phyloP scores from a whole-genome alignment of 1,140 invertebrate genomes.

The Globodera rostochiensis region DNA sequence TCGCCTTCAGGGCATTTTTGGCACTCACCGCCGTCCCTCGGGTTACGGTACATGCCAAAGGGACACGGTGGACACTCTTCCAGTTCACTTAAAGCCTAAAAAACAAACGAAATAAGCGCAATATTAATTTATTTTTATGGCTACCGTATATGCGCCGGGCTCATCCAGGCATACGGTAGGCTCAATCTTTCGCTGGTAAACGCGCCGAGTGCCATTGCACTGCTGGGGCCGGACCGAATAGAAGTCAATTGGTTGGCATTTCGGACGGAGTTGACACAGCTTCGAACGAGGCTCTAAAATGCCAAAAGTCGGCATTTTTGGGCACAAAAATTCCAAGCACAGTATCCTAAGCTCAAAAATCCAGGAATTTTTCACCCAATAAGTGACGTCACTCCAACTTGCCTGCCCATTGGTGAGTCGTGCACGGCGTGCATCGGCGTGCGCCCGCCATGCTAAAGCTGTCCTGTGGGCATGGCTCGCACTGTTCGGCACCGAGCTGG shows the following conservation, averaged over 20 bases:
- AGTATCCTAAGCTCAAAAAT: too few relatives aligned
- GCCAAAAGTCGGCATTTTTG: background rate
- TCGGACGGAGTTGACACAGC: conserved; percentile 60
- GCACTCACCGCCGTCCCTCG: conserved; percentile 63
- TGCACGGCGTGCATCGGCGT: conserved; percentile 68
- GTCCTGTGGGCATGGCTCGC: conserved; percentile 69
- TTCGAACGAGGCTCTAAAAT: conserved; percentile 66
- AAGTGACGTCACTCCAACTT: conserved; percentile 16
- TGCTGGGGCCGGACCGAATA: conserved; percentile 68
- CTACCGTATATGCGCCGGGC: conserved; percentile 1
- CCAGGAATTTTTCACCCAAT: background rate
- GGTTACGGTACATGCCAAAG: conserved; percentile 40
- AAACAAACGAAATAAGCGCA: background rate
- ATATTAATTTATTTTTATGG: background rate
- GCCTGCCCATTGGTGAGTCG: conserved; percentile 67
- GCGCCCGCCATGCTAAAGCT: conserved; percentile 68
- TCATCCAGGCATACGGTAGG: conserved; percentile 69
- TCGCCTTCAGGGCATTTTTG: conserved; percentile 66
- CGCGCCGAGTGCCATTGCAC: conserved; percentile 66
- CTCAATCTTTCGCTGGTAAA: conserved; percentile 70
- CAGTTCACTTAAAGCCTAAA: background rate
- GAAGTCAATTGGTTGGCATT: conserved; percentile 71
- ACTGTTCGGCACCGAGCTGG: conserved; percentile 67
- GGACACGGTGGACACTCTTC: conserved; percentile 60
- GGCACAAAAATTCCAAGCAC: background rate